phyloP scores from a whole-genome alignment of 2,888 invertebrate species.

The Tigriopus californicus region DNA sequence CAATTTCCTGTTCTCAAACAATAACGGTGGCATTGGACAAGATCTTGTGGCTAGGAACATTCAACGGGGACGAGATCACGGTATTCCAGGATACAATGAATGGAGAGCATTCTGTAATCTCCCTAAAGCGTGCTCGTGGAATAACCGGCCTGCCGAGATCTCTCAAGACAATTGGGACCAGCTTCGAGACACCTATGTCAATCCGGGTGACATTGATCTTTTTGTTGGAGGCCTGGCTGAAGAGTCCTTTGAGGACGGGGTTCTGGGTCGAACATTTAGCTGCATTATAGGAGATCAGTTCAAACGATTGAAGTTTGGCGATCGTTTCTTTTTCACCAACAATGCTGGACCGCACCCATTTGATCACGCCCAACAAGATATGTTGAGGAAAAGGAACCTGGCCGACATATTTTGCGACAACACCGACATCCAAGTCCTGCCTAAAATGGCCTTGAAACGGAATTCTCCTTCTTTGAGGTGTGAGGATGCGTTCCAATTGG shows the following conservation, averaged over 20 bases:
- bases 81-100: neutral
- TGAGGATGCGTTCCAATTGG: too few relatives aligned
- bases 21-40: constrained; percentile 66
- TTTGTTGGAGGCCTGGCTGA: constrained; percentile 89
- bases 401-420: constrained; percentile 7
- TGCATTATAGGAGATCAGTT: constrained; percentile 40
- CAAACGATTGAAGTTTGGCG: constrained; percentile 67
- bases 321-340: constrained; percentile 45
- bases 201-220: constrained; percentile 61
- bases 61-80: constrained; percentile 39
- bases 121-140: neutral
- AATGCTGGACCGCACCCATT: neutral
- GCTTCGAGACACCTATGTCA: neutral
- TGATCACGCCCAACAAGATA: neutral
- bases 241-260: constrained; percentile 25
- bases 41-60: constrained; percentile 75
- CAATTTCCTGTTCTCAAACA: constrained; percentile 79
- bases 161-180: neutral
- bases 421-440: neutral
- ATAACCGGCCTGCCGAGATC: neutral
- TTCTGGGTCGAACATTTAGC: too few relatives aligned
- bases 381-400: neutral
- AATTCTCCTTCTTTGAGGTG: too few relatives aligned
- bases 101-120: too few relatives aligned
- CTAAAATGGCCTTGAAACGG: too few relatives aligned